phyloP scores from a whole-genome alignment of 92 coral and sea anemone genomes.

The Parazoanthus swiftii region DNA sequence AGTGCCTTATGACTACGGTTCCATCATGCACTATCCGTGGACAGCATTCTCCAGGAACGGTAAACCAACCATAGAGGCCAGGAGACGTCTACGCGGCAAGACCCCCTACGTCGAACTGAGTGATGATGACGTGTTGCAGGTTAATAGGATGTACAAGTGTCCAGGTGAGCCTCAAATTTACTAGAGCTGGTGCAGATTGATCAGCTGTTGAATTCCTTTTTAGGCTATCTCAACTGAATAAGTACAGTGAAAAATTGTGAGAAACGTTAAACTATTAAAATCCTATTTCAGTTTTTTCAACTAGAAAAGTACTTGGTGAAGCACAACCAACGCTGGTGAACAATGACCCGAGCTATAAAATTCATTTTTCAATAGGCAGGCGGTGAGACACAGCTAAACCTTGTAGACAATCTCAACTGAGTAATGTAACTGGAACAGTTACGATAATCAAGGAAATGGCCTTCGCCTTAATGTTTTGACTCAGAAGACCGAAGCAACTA shows the following conservation, averaged over 20 bases:
- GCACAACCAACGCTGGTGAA: too few relatives aligned
- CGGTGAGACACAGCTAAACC: too few relatives aligned
- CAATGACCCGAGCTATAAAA: too few relatives aligned
- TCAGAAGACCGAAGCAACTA: too few relatives aligned
- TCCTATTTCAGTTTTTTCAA: too few relatives aligned
- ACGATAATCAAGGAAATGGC: not conserved
- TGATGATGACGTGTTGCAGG: conserved; percentile 69
- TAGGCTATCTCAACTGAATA: too few relatives aligned
- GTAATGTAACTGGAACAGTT: not conserved
- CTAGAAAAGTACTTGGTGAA: too few relatives aligned
- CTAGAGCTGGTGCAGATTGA: not conserved
- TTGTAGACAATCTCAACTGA: too few relatives aligned
- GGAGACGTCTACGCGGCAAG: conserved; percentile 67
- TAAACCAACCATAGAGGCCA: conserved; percentile 68
- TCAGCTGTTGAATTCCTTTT: not conserved
- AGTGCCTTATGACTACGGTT: conserved; percentile 77
- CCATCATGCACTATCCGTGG: conserved; percentile 95
- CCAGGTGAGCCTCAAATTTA: conserved; percentile 4
- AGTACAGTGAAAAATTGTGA: not conserved
- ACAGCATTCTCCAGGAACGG: conserved; percentile 83
- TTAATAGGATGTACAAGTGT: conserved; percentile 77
- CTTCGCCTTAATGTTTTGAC: not conserved
- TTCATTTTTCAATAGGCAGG: too few relatives aligned
- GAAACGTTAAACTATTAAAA: too few relatives aligned
- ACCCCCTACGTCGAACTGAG: conserved; percentile 76